Evolutionary conservation across 1,140 invertebrate genomes (phyloP).

Genomic region (Drosophila tsacasi): DNA sequence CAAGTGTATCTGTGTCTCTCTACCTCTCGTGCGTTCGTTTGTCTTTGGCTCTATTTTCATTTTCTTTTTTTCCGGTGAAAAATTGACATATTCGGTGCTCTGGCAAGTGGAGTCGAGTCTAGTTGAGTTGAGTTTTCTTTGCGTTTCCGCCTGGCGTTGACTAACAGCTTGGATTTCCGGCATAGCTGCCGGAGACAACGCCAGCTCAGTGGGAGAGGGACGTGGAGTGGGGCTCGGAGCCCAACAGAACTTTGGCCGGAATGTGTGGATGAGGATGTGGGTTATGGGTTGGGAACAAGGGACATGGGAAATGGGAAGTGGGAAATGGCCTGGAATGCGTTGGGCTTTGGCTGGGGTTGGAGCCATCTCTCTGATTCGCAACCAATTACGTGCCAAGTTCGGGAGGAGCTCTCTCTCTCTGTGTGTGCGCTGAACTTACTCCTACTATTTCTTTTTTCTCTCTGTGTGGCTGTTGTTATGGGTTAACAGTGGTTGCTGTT

Average conservation of each 20-base stretch:
- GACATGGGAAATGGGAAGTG: background rate
- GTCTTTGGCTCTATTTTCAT: conserved; percentile 8
- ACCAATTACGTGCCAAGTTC: conserved; percentile 63
- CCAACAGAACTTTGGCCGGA: conserved; percentile 42
- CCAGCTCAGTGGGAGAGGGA: background rate
- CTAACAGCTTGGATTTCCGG: conserved; percentile 74
- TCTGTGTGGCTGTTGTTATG: conserved; percentile 31
- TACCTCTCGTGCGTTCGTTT: conserved; percentile 18
- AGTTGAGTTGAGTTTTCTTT: conserved; percentile 54
- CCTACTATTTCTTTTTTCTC: conserved; percentile 2
- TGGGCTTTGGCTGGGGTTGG: background rate
- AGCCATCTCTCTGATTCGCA: conserved; percentile 58
- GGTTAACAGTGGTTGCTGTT: conserved; percentile 61
- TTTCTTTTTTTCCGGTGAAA: conserved; percentile 39
- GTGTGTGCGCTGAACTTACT: conserved; percentile 8
- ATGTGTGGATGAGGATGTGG: conserved; percentile 19
- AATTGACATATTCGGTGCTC: conserved; percentile 75
- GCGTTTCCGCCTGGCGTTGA: conserved; percentile 71
- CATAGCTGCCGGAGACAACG: conserved; percentile 36
- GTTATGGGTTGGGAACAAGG: background rate
- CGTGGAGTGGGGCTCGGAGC: background rate
- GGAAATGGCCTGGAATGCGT: conserved; percentile 37
- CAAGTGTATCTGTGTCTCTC: conserved; percentile 21
- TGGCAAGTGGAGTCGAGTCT: conserved; percentile 52
- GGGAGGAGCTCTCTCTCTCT: conserved; percentile 7